These are phyloP conservation scores for Mallotus villosus DNA, from an alignment of 2,797 vertebrate species.

Conservation along the genomic window DNA sequence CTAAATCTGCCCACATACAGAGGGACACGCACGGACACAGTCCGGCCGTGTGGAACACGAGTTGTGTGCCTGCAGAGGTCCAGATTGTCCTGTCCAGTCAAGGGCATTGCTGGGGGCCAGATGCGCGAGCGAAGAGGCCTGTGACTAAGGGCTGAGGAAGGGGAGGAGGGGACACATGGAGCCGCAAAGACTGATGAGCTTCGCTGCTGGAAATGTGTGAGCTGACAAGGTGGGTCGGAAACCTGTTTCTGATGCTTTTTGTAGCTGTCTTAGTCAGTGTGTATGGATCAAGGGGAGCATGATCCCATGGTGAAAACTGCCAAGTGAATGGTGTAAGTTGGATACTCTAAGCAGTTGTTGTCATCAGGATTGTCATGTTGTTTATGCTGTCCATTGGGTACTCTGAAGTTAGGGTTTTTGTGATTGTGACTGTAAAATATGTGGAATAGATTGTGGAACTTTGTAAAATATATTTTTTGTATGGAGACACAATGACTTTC, in stretches of 20 bases:
- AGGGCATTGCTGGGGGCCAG: slow-evolving; percentile 61
- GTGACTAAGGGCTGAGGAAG: slow-evolving; percentile 46
- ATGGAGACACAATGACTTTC: neutral
- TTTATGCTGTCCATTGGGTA: too few species aligned
- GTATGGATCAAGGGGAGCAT: neutral
- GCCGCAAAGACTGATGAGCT: slow-evolving; percentile 37
- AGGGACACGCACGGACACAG: slow-evolving; percentile 33
- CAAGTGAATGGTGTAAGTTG: neutral
- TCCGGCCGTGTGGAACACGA: slow-evolving; percentile 44
- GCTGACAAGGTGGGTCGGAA: slow-evolving; percentile 64
- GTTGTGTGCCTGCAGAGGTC: slow-evolving; percentile 29
- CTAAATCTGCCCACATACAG: slow-evolving; percentile 4
- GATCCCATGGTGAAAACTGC: neutral
- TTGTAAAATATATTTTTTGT: neutral
- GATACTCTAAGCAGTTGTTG: neutral
- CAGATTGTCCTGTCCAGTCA: slow-evolving; percentile 71
- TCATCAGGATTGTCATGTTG: neutral
- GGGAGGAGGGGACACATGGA: slow-evolving; percentile 56
- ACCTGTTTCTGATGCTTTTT: slow-evolving; percentile 13
- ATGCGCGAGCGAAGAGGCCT: slow-evolving; percentile 32
- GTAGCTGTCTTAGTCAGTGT: neutral
- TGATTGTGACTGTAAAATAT: neutral
- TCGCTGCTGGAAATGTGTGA: slow-evolving; percentile 57
- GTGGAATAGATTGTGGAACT: neutral
- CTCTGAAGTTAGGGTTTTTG: too few species aligned